Evolutionary conservation across 2,797 vertebrate genomes (phyloP).

Genomic region (Macrochelys suwanniensis): DNA sequence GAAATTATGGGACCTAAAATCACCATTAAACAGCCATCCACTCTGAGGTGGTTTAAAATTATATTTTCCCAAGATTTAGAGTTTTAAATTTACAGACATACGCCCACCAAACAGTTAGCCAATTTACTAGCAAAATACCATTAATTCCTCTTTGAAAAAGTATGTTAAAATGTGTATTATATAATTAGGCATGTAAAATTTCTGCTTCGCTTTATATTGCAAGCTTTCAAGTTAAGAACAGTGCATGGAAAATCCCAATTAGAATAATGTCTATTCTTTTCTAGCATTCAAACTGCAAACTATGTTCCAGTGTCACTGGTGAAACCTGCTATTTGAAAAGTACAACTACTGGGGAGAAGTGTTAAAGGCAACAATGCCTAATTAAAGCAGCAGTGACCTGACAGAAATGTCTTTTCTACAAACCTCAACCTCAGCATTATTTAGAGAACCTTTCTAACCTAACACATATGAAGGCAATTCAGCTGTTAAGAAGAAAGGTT

Average conservation of each 20-base stretch:
- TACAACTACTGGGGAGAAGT: constrained; percentile 21
- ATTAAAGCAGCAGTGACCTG: constrained; percentile 59
- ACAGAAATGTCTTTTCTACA: constrained; percentile 50
- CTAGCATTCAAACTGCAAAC: constrained; percentile 5
- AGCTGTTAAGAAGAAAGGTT: neutral
- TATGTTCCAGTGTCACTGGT: neutral
- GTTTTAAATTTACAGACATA: constrained; percentile 55
- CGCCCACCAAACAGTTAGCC: constrained; percentile 36
- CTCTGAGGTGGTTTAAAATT: constrained; percentile 50
- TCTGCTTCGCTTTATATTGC: neutral
- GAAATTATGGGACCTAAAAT: neutral
- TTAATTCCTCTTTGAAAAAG: constrained; percentile 39
- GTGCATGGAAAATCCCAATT: neutral
- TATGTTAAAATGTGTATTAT: constrained; percentile 1
- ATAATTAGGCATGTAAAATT: constrained; percentile 30
- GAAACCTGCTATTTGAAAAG: constrained; percentile 45
- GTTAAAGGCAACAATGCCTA: constrained; percentile 41
- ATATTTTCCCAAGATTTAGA: constrained; percentile 51
- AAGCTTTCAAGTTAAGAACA: constrained; percentile 21
- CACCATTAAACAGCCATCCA: constrained; percentile 47
- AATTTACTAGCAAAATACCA: constrained; percentile 32
- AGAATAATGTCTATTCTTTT: neutral
- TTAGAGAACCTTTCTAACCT: constrained; percentile 16
- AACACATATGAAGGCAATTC: constrained; percentile 52
- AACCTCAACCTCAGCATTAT: constrained; percentile 15